Base-by-base conservation (phyloP, 2,888 invertebrate genomes). In the Belgica antarctica region DNA sequence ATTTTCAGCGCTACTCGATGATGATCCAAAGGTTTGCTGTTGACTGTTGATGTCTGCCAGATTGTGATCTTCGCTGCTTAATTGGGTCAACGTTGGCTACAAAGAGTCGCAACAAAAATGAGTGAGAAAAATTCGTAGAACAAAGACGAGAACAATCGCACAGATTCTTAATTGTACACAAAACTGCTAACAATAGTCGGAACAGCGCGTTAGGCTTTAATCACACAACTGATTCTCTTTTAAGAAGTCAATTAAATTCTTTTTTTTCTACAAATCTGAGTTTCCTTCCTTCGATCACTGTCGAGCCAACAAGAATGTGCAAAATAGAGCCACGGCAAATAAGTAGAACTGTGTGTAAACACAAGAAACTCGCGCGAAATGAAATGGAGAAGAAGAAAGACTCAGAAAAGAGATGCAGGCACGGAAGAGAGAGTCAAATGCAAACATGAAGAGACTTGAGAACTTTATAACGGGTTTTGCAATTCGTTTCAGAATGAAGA, bases 41-140 rank as follows among this genome's bases (percentile, higher is more conserved):
- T 59, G 25, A 27, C 22, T 59, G 8, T 46, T 65, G 15, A 25
- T 68, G 19, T 57, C 68, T 7, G 68, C 68, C 68, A 68, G 68
- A 68, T 68, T 68, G 52, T 31, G 27, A 17, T 47, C 47, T 22
- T 66, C 47, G 31, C 52, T 22, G 25, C 10, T 7, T 31, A 68
- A 52, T 34, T 68, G 68, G 52, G 68, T 68, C 34, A 57, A 34
- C 5, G 52, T 22, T 34, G 52, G 34, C 68, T 68, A 34, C 3
- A 68, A 65, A 10, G 12, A 12, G 1, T 47, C 52, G 52, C 19
- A 22, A 52, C 17, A 17, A 3, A 41, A 41, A 41, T 2, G 2
- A 41, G n/a, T n/a, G n/a, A 41, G 4, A 41, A n/a, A n/a, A n/a
- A n/a, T n/a, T n/a, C n/a, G n/a, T n/a, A n/a, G n/a, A n/a, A n/a